Evolutionary conservation across 2,888 invertebrate genomes (phyloP), one percentile per base, ranked within the genome.

Genomic region (Pseudococcus jackbeardsleyi): DNA sequence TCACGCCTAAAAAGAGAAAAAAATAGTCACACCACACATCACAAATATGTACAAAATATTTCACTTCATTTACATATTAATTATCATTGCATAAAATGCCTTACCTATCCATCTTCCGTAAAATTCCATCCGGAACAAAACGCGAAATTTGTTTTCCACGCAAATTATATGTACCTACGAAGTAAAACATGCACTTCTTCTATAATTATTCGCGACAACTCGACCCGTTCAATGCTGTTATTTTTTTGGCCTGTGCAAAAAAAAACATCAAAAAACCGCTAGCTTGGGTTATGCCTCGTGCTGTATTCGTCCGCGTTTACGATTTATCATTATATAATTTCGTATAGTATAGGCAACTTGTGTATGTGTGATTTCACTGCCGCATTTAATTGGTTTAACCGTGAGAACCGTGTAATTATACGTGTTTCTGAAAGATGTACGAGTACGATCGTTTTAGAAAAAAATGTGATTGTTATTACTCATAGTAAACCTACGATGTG

Each of bases 371-470:
- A 82, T 82, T 82, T 82, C 79, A 82, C 46, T 82, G 79, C 79
- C 79, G 79, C 42, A n/a, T 82, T 46, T 82, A 82, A 82, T 82
- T 82, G 79, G 79, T 82, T 82, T 46, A 82, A 82, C 79, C 79
- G 79, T 82, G 79, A 82, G 79, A 82, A 82, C 79, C 0, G 19
- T 42, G 46, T 82, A 82, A 82, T 82, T 82, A 42, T 39, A 46
- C 79, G 79, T 82, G 22, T 12, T 46, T n/a, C 46, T 26, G 26
- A 82, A 33, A 46, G 42, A 42, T 12, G 22, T 82, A 64, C 22
- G 8, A 19, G 19, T 22, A 59, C 59, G 7, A 77, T 77, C 77
- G 42, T 42, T 42, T 39, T 6, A 42, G 4, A 77, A 77, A 68
- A 68, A 54, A 54, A 54, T 54, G n/a, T 54, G 54, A 54, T 54